A percentile compares a stretch with the other conserved stretches of the same genome.
These are phyloP conservation scores for Dolichoris vasculosae DNA, from an alignment of 1,140 invertebrate genomes.

Conservation along the genomic window DNA sequence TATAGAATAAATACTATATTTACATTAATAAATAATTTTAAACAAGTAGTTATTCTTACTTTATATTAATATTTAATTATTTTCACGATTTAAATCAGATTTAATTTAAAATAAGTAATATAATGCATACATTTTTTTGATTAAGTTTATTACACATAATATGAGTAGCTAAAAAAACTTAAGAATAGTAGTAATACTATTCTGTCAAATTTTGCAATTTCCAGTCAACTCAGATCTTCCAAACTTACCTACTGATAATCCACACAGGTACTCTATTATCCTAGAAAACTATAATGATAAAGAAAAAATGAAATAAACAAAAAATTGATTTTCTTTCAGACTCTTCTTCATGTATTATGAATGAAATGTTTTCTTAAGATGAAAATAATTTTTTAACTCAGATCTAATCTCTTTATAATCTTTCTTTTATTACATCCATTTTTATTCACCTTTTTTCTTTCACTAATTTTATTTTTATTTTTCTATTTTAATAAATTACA, in stretches of 20 bases:
- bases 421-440: too few relatives aligned
- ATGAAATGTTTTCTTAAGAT: neutral
- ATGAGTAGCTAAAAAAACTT: neutral
- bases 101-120: slow-evolving; percentile 40
- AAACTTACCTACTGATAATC: slow-evolving; percentile 59
- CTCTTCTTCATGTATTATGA: neutral
- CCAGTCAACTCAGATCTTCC: slow-evolving; percentile 57
- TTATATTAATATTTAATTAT: neutral
- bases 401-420: too few relatives aligned
- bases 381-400: neutral
- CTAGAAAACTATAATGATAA: slow-evolving; percentile 41
- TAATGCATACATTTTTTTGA: neutral
- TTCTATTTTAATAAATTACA: too few relatives aligned
- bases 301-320: neutral
- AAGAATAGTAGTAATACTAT: neutral
- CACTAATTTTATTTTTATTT: too few relatives aligned
- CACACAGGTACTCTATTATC: slow-evolving; percentile 52
- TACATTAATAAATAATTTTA: neutral
- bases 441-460: too few relatives aligned
- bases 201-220: slow-evolving; percentile 33
- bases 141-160: neutral
- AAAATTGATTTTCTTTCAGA: neutral
- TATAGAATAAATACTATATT: too few relatives aligned
- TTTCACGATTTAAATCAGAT: too few relatives aligned
- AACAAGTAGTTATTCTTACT: neutral